Evolutionary conservation across 2,888 invertebrate genomes (phyloP).

Genomic region (Zaprionus bogoriensis): DNA sequence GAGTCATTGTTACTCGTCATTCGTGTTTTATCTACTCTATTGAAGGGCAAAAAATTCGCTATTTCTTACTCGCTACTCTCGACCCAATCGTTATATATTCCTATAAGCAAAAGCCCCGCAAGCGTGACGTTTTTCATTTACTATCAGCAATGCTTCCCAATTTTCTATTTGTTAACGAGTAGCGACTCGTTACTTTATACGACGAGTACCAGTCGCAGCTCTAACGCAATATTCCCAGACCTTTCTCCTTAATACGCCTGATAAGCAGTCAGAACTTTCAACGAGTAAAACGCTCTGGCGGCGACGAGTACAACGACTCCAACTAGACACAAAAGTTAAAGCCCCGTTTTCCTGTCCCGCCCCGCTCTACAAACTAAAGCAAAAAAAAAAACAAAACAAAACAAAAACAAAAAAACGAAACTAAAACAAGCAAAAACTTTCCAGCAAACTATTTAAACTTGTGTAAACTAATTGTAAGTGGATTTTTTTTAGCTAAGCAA

Average conservation of each 20-base stretch:
- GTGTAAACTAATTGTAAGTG: slow-evolving; percentile 72
- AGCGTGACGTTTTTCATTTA: background rate
- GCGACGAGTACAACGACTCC: background rate
- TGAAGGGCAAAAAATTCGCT: background rate
- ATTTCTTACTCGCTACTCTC: background rate
- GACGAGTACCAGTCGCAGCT: background rate
- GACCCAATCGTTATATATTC: background rate
- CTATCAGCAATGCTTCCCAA: background rate
- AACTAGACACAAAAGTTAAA: slow-evolving; percentile 9
- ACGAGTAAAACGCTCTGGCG: no score
- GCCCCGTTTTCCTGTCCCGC: background rate
- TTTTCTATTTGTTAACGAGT: no score
- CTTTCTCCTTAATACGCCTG: no score
- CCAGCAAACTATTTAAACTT: slow-evolving; percentile 61
- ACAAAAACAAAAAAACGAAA: slow-evolving; percentile 12
- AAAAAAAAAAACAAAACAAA: background rate
- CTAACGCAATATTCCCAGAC: no score
- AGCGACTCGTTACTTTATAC: background rate
- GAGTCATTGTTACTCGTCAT: no score
- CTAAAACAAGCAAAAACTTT: slow-evolving; percentile 29
- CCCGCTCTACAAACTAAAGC: background rate
- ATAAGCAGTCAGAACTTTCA: no score
- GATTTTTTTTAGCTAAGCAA: slow-evolving; percentile 75
- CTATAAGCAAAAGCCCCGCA: background rate
- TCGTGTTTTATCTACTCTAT: no score